Evolutionary conservation across 1,140 invertebrate species (phyloP).

Genomic region (Neodiprion lecontei): DNA sequence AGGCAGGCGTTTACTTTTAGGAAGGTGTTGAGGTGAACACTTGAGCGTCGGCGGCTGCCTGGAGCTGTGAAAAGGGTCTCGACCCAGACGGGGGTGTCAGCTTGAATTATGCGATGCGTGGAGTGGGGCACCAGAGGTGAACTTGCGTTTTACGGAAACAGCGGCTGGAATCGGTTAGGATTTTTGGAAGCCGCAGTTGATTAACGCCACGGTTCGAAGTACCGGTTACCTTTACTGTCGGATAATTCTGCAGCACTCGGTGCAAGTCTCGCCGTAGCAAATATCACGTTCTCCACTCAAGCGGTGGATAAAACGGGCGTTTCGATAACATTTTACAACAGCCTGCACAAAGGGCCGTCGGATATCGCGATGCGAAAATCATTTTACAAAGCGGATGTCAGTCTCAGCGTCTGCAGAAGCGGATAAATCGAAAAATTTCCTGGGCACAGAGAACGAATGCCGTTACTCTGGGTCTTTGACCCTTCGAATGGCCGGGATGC

Average conservation of each 20-base stretch:
- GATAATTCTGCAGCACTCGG: too few species aligned
- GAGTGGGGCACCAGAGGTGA: conserved; percentile 13
- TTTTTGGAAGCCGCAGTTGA: background rate
- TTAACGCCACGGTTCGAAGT: background rate
- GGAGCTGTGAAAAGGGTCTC: conserved; percentile 44
- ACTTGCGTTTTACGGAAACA: background rate
- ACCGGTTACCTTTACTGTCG: too few species aligned
- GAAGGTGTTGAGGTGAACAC: conserved; percentile 42
- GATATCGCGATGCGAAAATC: background rate
- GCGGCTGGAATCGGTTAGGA: background rate
- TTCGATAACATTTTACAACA: conserved; percentile 3
- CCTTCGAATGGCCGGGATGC: background rate
- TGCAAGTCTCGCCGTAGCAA: too few species aligned
- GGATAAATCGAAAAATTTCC: background rate
- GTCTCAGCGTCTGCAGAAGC: background rate
- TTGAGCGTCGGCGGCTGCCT: conserved; percentile 39
- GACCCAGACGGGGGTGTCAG: conserved; percentile 39
- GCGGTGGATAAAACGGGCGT: background rate
- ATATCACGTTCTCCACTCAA: background rate
- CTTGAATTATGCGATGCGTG: conserved; percentile 43
- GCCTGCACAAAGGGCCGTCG: background rate
- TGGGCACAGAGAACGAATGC: too few species aligned
- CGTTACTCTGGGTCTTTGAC: background rate
- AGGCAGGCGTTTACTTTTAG: conserved; percentile 8
- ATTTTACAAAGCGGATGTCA: background rate